Evolutionary conservation across 30 jellyfish, hydroid and myxozoan genomes (phyloP), one percentile per base, ranked within the genome.

Genomic region (Pseudorhiza aurosa): DNA sequence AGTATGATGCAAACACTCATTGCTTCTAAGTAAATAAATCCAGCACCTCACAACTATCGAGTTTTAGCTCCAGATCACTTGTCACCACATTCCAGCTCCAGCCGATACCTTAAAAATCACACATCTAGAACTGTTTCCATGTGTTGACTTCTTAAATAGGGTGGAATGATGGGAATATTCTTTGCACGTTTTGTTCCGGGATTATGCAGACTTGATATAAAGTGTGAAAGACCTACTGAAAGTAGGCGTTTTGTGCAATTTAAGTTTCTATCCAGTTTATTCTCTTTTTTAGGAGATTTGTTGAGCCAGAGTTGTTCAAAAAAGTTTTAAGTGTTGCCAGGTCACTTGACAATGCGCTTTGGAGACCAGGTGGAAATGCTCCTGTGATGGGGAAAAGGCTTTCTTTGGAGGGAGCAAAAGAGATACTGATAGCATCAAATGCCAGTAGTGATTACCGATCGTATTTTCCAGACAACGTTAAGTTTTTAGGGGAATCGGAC

Each of bases 321-420:
- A 42, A 42, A 14, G 64, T 91, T 27, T 86, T 91, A 4, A 67
- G 33, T 7, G 85, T 36, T 36, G 96, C 98, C 0, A 72, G 40
- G 27, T 30, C 87, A 4, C 46, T 91, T 4, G 78, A 83, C 9
- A 88, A 79, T 7, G 83, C 67, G 2, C 60, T 87, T 32, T 91
- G 96, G 98, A 84, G 88, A 39, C 88, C 88, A 12, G 98, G 98
- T 14, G 98, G 98, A 46, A 91, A 91, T 84, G 98, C 96, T 1
- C 98, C 98, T 4, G 93, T 91, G 59, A 91, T 91, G 33, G 78
- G 96, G 56, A 80, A 73, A 15, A 30, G 98, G 30, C 53, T 91
- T 8, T 29, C 85, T n/a, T 32, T 68, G n/a, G 98, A 91, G 58
- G 98, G 98, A 15, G 68, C 85, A 14, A 45, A 64, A 36, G 73